Evolutionary conservation across 92 coral and sea anemone genomes (phyloP), one percentile per base, ranked within the genome.

Genomic region (Palythoa grandis): DNA sequence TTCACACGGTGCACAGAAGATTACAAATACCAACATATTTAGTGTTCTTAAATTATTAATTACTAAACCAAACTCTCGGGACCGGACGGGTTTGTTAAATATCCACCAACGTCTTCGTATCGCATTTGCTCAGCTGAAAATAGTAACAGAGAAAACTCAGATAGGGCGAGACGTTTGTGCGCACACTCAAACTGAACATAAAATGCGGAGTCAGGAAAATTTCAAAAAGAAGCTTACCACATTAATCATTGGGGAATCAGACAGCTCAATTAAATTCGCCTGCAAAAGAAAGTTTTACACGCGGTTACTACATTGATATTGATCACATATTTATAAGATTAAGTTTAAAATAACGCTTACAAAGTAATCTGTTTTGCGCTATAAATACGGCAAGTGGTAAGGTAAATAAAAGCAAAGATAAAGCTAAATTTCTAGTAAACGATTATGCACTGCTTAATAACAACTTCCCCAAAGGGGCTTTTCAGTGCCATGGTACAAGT

Each of bases 221-320:
- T 10, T 40, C 48, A 40, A 40, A 2, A 1, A 7, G n/a, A 7
- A 10, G 43, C 79, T 75, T 75, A 75, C 79, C 79, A 23, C 79
- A 14, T 75, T 38, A 52, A 23, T n/a, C 79, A 75, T 52, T 17
- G 79, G 79, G 65, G 79, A 75, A 53, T 75, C 79, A 24, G 37
- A 20, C 79, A 75, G 1, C 9, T 75, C 40, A 23, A 75, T 75
- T 23, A 74, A 24, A 47, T 74, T 74, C 60, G 40, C 15, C 78
- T 74, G 13, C 19, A 14, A 58, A 58, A 58, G 14, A 58, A 58
- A 16, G 20, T 11, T 3, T 14, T 2, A 58, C 17, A 58, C 7
- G 20, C 7, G 20, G 7, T 43, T 43, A 43, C 0, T 43, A 43
- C 50, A 43, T 5, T 43, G 7, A 43, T 43, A 43, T 5, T 74